Evolutionary conservation across 2,797 vertebrate species (phyloP).

Genomic region (Myripristis jacobus): DNA sequence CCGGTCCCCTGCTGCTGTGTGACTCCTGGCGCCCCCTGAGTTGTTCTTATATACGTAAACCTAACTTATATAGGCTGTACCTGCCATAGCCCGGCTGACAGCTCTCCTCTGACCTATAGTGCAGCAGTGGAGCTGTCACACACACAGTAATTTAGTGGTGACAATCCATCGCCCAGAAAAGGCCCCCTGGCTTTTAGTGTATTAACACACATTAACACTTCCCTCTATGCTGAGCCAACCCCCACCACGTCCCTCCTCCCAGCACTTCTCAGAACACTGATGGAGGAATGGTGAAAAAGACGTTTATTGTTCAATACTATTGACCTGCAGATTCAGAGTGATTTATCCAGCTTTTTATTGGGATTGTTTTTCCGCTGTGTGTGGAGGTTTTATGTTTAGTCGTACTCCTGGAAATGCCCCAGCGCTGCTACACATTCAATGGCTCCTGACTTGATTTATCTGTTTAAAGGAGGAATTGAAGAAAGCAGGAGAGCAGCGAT

Average conservation of each 20-base stretch:
- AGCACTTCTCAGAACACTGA: constrained; percentile 45
- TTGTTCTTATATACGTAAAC: constrained; percentile 25
- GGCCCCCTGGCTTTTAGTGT: constrained; percentile 78
- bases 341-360: constrained; percentile 74
- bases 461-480: constrained; percentile 63
- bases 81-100: constrained; percentile 41
- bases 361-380: constrained; percentile 52
- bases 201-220: constrained; percentile 79
- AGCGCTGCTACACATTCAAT: constrained; percentile 30
- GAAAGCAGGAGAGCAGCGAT: constrained; percentile 56
- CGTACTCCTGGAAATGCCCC: constrained; percentile 34
- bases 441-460: constrained; percentile 74
- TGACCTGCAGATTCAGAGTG: constrained; percentile 64
- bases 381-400: constrained; percentile 49
- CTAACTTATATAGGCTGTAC: constrained; percentile 18
- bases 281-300: constrained; percentile 50
- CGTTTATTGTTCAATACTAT: constrained; percentile 71
- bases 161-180: constrained; percentile 70
- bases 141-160: constrained; percentile 68
- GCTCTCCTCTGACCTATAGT: constrained; percentile 54
- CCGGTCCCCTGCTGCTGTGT: neutral
- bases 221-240: constrained; percentile 34
- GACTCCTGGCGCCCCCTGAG: constrained; percentile 18
- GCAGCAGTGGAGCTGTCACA: constrained; percentile 60
- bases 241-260: constrained; percentile 28